Evolutionary conservation across 2,797 vertebrate species (phyloP).

Genomic region (Nothura maculosa): DNA sequence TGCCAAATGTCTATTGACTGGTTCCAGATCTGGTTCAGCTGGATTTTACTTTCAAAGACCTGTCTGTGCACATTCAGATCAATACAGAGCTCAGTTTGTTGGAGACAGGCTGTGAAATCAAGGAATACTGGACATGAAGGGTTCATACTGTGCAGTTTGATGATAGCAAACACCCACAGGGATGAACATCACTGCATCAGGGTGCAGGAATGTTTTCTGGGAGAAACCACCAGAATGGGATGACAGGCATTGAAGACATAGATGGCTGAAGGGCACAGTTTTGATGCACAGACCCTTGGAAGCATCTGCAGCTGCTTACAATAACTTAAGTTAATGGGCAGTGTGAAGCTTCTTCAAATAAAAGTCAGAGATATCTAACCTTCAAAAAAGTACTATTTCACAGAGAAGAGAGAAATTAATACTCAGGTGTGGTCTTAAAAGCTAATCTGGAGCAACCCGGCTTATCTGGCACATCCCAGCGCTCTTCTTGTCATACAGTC

Average conservation of each 20-base stretch:
- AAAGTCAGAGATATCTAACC: background rate
- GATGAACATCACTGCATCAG: background rate
- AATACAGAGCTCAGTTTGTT: background rate
- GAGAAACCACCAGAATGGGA: background rate
- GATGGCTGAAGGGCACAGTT: background rate
- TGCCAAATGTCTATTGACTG: background rate
- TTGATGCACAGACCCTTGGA: accelerated
- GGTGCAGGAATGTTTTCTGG: background rate
- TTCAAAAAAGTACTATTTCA: background rate
- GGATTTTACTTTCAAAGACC: background rate
- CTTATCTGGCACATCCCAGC: background rate
- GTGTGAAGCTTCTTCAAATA: background rate
- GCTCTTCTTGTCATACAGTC: background rate
- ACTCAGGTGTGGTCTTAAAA: background rate
- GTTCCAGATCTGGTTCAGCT: background rate
- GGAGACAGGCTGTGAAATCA: background rate
- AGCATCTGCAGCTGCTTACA: background rate
- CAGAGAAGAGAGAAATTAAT: background rate
- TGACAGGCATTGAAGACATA: background rate
- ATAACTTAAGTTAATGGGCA: background rate
- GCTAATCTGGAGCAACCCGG: background rate
- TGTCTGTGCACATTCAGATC: background rate
- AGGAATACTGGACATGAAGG: background rate
- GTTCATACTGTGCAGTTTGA: accelerated
- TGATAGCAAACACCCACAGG: background rate